Base-by-base conservation (phyloP, 2,797 vertebrate species). In the Bufotes viridis region DNA sequence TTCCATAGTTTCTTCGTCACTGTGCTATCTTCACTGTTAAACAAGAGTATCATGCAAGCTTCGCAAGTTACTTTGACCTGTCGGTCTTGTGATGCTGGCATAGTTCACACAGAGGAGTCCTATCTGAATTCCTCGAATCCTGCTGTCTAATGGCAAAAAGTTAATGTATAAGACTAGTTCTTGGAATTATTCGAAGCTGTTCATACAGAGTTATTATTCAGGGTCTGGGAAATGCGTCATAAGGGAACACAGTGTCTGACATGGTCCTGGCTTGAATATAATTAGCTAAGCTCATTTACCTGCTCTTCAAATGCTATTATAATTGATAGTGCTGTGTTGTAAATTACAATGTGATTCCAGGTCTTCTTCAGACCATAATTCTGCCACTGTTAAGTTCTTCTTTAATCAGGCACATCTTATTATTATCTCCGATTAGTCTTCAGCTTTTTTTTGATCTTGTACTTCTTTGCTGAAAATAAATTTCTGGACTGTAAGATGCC, bases 11-110 rank as follows among this genome's bases (percentile, higher is more conserved):
- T 15, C 3, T 26, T 3, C 34, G 24, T 34, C 15, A 20, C 5
- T 58, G 4, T 75, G 20, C 57, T 74, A 26, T 6, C 9, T 61
- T 26, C 15, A 20, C 8, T 49, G 67, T 24, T 8, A 20, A 7
- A n/a, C 34, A 42, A 42, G 42, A 42, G 42, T 42, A 24, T 4
- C 17, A 42, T 75, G 67, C 74, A 67, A 74, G 57, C 69, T 80
- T 29, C 75, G 76, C 55, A 18, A 51, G 87, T 88, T 69, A 67
- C 42, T 12, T 34, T 84, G 78, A 88, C 87, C 82, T 81, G 58
- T 14, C 53, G 57, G 53, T 55, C 2, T 53, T 75, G 58, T 26
- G 49, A 81, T 82, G 69, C 42, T 65, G 49, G 20, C 65, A 26
- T n/a, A 60, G 17, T 26, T 80, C 57, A 80, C 63, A 81, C 26